Evolutionary conservation across 2,113 vertebrate species (phyloP), one percentile per base, ranked within the genome.

Genomic region (Bombycilla garrulus): DNA sequence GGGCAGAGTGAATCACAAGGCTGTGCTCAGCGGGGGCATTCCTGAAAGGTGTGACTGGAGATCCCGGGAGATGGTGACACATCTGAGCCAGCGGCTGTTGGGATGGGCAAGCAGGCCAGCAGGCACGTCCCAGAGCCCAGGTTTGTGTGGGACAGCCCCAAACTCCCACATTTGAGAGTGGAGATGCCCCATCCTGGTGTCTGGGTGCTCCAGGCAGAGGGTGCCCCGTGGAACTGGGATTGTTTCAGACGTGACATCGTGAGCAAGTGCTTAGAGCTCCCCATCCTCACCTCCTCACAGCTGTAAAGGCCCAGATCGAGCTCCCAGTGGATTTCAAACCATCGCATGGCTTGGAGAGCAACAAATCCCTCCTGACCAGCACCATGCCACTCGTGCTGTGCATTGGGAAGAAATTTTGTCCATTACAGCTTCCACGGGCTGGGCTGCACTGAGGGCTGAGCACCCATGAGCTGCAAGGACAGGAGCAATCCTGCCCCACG

Each of bases 231-330:
- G 67, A 60, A 22, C 3, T 6, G 5, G 64, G 64, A 16, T 83
- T 84, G 45, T 65, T 96, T 90, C 76, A 93, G 88, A 78, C 64
- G n/a, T 62, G 66, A 25, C 69, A 15, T 6, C 1, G 0, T 85
- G 92, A 96, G 83, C 82, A 57, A 69, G 61, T 56, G 26, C 71
- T 76, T 33, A 79, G 85, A 91, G n/a, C 81, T 97, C 79, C 50
- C 65, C 47, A 10, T 57, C 42, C 95, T 86, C 93, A 64, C 56
- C 53, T 29, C 1, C 51, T 58, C 45, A 3, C 1, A 2, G 29
- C 38, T 28, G 1, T 10, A 14, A 53, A 38, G 70, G 16, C 40
- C 21, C 33, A 11, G 33, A 20, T 48, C 0, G 0, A 54, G 53
- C 57, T 87, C 56, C 23, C 0, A 1, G 1, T 15, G 70, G 54